Base-by-base conservation (phyloP, 1,140 invertebrate genomes). In the Microplitis mediator region DNA sequence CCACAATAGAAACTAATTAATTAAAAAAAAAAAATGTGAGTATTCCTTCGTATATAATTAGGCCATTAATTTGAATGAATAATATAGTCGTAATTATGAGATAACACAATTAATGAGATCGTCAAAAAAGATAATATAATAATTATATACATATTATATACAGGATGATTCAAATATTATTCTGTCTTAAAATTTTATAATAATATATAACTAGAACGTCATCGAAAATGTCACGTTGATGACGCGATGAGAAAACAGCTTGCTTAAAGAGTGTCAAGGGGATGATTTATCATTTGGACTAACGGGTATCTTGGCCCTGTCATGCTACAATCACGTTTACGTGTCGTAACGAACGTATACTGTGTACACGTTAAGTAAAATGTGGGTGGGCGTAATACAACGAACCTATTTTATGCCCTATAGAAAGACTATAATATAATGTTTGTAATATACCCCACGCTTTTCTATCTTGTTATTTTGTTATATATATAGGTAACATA, bases 361-460 rank as follows among this genome's bases (percentile, higher is more conserved):
- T 51, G 23, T 56, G 66, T 39, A 73, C 71, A 51, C 9, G 56
- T 72, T 23, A 34, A 69, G 16, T 54, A 13, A 11, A n/a, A n/a
- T 62, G 62, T 68, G 73, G 71, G 73, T 70, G 75, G 74, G 69
- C 71, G 51, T 50, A 16, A 31, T 65, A 65, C 63, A 65, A 65
- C 39, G 13, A 14, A 35, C 32, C 23, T 65, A 65, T 65, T 65
- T 50, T 35, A 65, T 65, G 63, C 63, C 23, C 39, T n/a, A 65
- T 4, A 13, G 8, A 6, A 14, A 16, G 36, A 65, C 45, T 31
- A 51, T 32, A 54, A 54, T 16, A 54, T 54, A 54, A 54, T 6
- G 16, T 23, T 36, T 14, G 36, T 14, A 6, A 13, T 39, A 39
- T 16, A 34, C 39, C 39, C 14, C 13, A 39, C 63, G 8, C 36